Conservation (phyloP, 2,797 vertebrate species). For the Platyrinchus mystaceus region DNA sequence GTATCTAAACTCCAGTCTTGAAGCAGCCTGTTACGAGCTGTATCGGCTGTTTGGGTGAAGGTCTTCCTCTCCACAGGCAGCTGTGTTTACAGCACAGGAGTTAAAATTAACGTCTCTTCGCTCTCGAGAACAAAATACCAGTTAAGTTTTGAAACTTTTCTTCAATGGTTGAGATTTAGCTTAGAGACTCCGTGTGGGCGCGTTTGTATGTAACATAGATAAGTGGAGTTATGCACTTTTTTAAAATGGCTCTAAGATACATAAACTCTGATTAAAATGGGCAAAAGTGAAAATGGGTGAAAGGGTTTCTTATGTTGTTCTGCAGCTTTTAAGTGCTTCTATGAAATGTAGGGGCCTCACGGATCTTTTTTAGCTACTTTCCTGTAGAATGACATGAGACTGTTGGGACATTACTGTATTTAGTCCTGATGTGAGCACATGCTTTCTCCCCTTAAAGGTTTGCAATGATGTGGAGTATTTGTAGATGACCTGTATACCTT, state of each 20-base stretch:
- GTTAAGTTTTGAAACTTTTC: conserved; percentile 34
- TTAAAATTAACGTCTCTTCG: not conserved
- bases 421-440: not conserved
- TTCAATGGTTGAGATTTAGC: not conserved
- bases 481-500: not conserved
- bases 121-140: not conserved
- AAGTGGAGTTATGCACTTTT: not conserved
- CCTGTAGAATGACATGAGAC: not conserved
- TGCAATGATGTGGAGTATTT: not conserved
- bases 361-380: not conserved
- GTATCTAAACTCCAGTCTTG: conserved; percentile 4
- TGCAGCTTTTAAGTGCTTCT: not conserved
- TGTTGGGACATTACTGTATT: not conserved
- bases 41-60: not conserved
- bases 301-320: not conserved
- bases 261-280: not conserved
- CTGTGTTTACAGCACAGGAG: not conserved
- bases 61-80: not conserved
- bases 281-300: not conserved
- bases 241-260: not conserved
- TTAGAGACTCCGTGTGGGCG: not conserved
- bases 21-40: not conserved
- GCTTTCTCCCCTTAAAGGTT: not conserved
- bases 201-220: not conserved
- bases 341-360: not conserved